Base-by-base conservation (phyloP, 2,113 vertebrate genomes). In the Zeus faber region DNA sequence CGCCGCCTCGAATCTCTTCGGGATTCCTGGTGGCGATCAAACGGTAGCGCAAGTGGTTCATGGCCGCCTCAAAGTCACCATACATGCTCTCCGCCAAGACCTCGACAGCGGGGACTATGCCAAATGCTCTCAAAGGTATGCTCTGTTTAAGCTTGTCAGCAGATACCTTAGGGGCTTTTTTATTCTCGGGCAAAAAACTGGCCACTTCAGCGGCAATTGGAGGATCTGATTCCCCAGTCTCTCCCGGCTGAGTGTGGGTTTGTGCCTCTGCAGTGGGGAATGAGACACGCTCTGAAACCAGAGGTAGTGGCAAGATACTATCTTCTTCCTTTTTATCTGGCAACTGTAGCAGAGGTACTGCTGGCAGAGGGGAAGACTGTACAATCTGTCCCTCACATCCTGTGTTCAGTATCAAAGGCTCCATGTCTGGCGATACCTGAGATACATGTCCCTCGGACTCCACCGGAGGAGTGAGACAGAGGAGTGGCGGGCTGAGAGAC, bases 71-170 rank as follows among this genome's bases (percentile, higher is more conserved):
- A 65, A 99, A 98, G 73, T 99, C 88, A 33, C 96, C 95, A 0
- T 96, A 99, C 94, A 98, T 94, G 70, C 95, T 97, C 84, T 99
- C 96, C 0, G 93, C 96, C 33, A 95, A 74, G 50, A 99, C 90
- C 1, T 89, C 72, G 1, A 91, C 82, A 3, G 59, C 69, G 14
- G 85, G 85, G 63, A 88, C 74, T 0, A 58, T 82, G 56, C 33
- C 71, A 5, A 62, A 66, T 27, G 63, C 49, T 24, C 26, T 58
- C n/a, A 45, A 41, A 33, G 49, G 2, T 4, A 13, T 49, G 20
- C 39, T 72, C 64, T 67, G 52, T 50, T 74, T 79, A 52, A 59
- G 58, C 18, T 21, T 48, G 49, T 80, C 54, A 27, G 54, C 2
- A 14, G 58, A 54, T 56, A 51, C 61, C 58, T 70, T n/a, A 0